Evolutionary conservation across 2,113 vertebrate genomes (phyloP), one percentile per base, ranked within the genome.

Genomic region (Gulo gulo): DNA sequence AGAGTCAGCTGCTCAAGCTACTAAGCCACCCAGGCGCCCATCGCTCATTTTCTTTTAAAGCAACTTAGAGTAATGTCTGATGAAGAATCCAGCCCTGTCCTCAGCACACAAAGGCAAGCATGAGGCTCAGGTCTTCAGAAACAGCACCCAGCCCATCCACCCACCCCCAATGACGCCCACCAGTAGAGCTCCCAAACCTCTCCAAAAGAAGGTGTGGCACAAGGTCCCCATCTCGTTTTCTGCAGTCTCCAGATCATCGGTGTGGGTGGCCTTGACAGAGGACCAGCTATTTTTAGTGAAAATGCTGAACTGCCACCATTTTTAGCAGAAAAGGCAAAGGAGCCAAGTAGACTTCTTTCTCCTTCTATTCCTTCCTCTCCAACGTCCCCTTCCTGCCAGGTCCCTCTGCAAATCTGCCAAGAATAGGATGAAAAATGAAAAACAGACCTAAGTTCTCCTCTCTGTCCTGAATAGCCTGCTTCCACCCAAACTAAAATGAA

Each of bases 371-470:
- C 31, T 73, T 24, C 71, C 71, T 81, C 81, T 52, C 61, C n/a
- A 26, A 1, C 0, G 16, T 36, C 69, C 36, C 82, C 36, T 69
- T 83, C 47, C 94, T 91, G 61, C 82, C 86, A 92, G 95, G 26
- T 69, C 34, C 93, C 65, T 87, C 45, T 36, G 55, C 57, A 82
- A 88, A 91, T 61, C 61, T 90, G 57, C 96, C 85, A 82, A 93
- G 88, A 97, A 96, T 73, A 91, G 85, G 73, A 63, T 55, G 29
- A 95, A 63, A 59, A 92, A 97, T 88, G 45, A 89, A 55, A 98
- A 94, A 57, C 90, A 98, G 96, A 42, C 55, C 39, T 78, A 45
- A 74, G 55, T 82, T 73, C 61, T 67, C 16, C 4, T 47, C 63
- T 50, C 36, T 39, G 23, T 57, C 69, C 42, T 71, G 14, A 76